Conservation (phyloP, 1,140 invertebrate genomes). For the Proales similis region DNA sequence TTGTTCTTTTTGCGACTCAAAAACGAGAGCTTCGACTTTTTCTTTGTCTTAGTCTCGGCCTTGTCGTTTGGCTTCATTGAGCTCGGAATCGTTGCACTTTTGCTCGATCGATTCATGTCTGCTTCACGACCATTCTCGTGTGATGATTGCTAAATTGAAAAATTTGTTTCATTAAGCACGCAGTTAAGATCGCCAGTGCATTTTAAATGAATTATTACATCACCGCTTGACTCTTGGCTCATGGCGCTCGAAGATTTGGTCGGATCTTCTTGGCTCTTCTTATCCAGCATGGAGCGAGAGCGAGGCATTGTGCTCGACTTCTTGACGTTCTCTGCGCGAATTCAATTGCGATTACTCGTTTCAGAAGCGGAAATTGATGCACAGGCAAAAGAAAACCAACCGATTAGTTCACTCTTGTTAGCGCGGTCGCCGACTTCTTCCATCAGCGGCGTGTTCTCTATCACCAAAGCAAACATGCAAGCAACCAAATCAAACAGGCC, state of each 20-base stretch:
- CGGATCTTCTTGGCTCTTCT: constrained; percentile 12
- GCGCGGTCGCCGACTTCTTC: constrained; percentile 35
- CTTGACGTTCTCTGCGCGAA: constrained; percentile 1
- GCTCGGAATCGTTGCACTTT: constrained; percentile 31
- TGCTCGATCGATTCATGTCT: constrained; percentile 17
- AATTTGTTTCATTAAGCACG: too few relatives aligned
- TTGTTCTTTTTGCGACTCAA: constrained; percentile 34
- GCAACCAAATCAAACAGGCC: not conserved
- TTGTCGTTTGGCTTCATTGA: constrained; percentile 19
- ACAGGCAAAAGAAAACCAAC: too few relatives aligned
- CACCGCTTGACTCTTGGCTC: constrained; percentile 23
- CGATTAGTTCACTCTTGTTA: constrained; percentile 33
- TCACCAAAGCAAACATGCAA: too few relatives aligned
- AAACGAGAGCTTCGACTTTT: constrained; percentile 37
- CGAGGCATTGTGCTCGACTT: constrained; percentile 30
- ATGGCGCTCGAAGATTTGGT: constrained; percentile 11
- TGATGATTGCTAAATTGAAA: constrained; percentile 21
- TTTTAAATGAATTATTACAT: too few relatives aligned
- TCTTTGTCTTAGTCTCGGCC: constrained; percentile 29
- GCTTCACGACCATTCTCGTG: not conserved
- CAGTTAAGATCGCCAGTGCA: too few relatives aligned
- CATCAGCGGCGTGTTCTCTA: too few relatives aligned
- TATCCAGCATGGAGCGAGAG: constrained; percentile 23
- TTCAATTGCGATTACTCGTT: too few relatives aligned
- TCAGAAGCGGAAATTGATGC: too few relatives aligned